Base-by-base conservation (phyloP, 2,797 vertebrate species). In the Scolopax rusticola region DNA sequence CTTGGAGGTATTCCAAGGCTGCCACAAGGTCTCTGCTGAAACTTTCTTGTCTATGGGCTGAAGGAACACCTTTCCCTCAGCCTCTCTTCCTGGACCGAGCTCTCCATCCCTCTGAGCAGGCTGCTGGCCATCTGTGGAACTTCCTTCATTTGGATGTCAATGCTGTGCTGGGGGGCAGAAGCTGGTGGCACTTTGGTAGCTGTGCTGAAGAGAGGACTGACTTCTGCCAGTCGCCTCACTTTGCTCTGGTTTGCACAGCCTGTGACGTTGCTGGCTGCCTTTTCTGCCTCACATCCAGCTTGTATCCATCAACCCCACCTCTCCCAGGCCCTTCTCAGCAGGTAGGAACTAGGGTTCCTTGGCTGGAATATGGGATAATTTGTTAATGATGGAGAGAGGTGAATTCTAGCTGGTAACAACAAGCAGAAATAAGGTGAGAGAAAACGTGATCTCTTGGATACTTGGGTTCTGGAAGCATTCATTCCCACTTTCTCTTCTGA, bases 401-500 rank as follows among this genome's bases (percentile, higher is more conserved):
- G 51, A 77, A n/a, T 48, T 45, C 6, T 68, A 61, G 18, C 18
- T 85, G 28, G 27, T 50, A 45, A 43, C 2, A 21, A 11, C 12
- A 60, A 56, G 19, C 80, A 69, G 20, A 87, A 51, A 40, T 20
- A 53, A 54, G 4, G 3, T 16, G n/a, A 57, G 53, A 43, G 6
- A 38, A 70, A 78, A 47, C 1, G 0, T 20, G 6, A 2, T 33
- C 57, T 14, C 9, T 33, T 61, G 10, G 19, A 16, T 50, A 16
- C 3, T 32, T 24, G 7, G 2, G 0, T 69, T 53, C 24, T 14
- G 25, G 38, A 53, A 71, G 7, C 12, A 14, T 40, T 90, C 24
- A 12, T 70, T 59, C 21, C 4, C 16, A 4, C 20, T 67, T 59
- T 97, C 20, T 97, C 50, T 96, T 94, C 92, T 85, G 53, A 54